Evolutionary conservation across 2,797 vertebrate species (phyloP).

Genomic region (Aselliscus stoliczkanus): DNA sequence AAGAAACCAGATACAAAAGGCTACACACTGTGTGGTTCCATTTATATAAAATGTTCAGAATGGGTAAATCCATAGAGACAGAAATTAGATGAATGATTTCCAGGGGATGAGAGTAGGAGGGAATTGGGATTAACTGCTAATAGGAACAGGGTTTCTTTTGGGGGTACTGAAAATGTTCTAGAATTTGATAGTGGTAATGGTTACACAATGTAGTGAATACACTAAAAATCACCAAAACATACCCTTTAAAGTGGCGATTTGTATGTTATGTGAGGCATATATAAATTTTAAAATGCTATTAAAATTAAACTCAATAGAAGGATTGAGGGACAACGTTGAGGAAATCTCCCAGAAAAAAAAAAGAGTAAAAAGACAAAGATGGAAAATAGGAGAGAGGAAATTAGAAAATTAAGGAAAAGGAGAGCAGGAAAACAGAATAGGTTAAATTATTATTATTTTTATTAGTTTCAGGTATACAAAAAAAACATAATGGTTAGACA

Average conservation of each 20-base stretch:
- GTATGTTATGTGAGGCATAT: neutral
- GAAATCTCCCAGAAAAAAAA: neutral
- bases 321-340: neutral
- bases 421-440: neutral
- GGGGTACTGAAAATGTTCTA: neutral
- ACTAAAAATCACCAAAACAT: neutral
- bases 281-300: neutral
- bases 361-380: neutral
- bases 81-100: neutral
- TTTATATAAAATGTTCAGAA: neutral
- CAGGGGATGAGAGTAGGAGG: neutral
- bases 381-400: neutral
- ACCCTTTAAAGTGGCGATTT: neutral
- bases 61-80: neutral
- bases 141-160: neutral
- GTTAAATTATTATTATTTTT: no score
- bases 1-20: neutral
- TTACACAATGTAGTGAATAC: neutral
- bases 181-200: neutral
- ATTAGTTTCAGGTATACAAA: no score
- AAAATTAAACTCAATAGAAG: neutral
- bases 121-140: neutral
- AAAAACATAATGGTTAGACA: no score
- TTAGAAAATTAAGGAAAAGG: neutral
- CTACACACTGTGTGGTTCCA: neutral